These are phyloP conservation scores for Acrobasis suavella DNA, from an alignment of 2,888 invertebrate species.

Conservation along the genomic window DNA sequence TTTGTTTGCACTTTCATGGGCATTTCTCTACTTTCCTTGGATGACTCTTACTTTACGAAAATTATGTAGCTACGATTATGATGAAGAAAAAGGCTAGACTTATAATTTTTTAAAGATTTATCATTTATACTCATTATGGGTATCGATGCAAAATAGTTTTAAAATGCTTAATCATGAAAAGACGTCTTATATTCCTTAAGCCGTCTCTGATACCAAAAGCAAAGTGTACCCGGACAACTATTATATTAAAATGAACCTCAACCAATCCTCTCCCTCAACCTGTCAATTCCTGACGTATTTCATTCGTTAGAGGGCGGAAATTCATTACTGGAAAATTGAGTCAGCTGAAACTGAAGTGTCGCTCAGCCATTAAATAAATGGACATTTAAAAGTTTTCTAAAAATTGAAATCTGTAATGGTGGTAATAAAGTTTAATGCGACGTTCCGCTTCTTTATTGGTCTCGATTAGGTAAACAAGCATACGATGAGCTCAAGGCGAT, in stretches of 20 bases:
- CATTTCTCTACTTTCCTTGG: too few species aligned
- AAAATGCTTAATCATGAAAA: too few species aligned
- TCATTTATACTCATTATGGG: too few species aligned
- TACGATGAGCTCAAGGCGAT: conserved; percentile 39
- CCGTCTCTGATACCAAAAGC: background rate
- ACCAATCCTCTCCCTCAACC: conserved; percentile 5
- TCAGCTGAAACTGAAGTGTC: conserved; percentile 14
- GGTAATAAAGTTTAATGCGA: conserved; percentile 2
- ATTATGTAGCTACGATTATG: too few species aligned
- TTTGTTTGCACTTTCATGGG: too few species aligned
- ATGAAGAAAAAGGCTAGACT: too few species aligned
- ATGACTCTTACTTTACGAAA: too few species aligned
- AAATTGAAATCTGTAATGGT: conserved; percentile 6
- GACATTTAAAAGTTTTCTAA: conserved; percentile 4
- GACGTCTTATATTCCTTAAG: too few species aligned
- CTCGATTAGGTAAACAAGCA: conserved; percentile 43
- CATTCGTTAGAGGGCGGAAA: conserved; percentile 3
- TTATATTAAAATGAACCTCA: background rate
- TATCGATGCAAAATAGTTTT: too few species aligned
- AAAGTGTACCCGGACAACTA: background rate
- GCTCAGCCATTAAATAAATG: conserved; percentile 6
- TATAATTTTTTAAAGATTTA: too few species aligned
- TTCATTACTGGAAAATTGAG: conserved; percentile 12
- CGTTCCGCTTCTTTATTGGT: conserved; percentile 28
- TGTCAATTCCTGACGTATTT: conserved; percentile 13